phyloP scores from a whole-genome alignment of 2,113 vertebrate species.

The Phyllopteryx taeniolatus region DNA sequence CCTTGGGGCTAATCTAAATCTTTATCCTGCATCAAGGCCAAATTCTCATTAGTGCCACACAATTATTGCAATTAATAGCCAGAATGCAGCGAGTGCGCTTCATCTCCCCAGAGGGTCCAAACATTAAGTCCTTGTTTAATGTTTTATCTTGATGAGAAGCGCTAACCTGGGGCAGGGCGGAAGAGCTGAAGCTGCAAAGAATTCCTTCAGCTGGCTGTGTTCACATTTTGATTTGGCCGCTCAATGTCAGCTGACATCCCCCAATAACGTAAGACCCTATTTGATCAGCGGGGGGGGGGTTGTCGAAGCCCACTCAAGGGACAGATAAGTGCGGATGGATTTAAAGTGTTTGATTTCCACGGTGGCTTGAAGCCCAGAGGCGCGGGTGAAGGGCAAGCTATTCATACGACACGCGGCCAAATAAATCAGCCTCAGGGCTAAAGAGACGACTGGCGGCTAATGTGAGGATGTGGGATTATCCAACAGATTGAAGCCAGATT shows the following conservation, averaged over 20 bases:
- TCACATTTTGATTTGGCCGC: neutral
- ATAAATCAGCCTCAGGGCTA: conserved; percentile 14
- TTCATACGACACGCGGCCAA: conserved; percentile 7
- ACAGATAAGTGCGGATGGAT: conserved; percentile 33
- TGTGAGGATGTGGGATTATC: conserved; percentile 37
- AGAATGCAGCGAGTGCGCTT: conserved; percentile 4
- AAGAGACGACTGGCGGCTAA: conserved; percentile 48
- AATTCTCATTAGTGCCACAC: neutral
- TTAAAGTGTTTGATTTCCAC: conserved; percentile 27
- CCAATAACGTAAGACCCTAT: conserved; percentile 10
- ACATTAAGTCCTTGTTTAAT: conserved; percentile 38
- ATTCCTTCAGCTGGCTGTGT: neutral
- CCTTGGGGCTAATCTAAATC: neutral
- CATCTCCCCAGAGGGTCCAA: conserved; percentile 32
- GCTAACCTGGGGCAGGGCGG: conserved; percentile 24
- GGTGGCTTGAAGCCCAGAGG: conserved; percentile 21
- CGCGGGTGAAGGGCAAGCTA: conserved; percentile 31
- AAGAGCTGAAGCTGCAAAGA: conserved; percentile 31
- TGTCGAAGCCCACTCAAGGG: conserved; percentile 14
- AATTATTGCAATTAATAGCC: conserved; percentile 34
- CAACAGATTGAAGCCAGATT: neutral
- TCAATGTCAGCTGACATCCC: neutral
- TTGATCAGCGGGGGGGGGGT: neutral
- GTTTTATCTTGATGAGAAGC: conserved; percentile 43
- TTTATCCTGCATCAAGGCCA: conserved; percentile 11